These are phyloP conservation scores for Diloba caeruleocephala DNA, from an alignment of 2,888 invertebrate genomes.

Conservation along the genomic window DNA sequence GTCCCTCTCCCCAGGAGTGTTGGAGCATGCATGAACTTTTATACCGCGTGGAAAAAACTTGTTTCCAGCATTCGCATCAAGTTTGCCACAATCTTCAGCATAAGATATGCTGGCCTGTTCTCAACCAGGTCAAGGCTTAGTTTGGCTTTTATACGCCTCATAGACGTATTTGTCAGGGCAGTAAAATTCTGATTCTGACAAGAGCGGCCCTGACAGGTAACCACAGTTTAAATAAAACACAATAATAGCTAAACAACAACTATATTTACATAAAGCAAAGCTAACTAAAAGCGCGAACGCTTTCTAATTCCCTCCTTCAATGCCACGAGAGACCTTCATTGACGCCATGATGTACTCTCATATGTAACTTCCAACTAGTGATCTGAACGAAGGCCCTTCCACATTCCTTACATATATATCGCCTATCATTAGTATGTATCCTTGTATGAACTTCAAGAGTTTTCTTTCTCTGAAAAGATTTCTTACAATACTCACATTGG, in stretches of 20 bases:
- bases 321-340: slow-evolving; percentile 45
- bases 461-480: slow-evolving; percentile 88
- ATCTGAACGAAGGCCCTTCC: slow-evolving; percentile 88
- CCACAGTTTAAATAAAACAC: not conserved
- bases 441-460: slow-evolving; percentile 87
- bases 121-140: too few species aligned
- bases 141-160: too few species aligned
- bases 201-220: too few species aligned
- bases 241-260: slow-evolving; percentile 6
- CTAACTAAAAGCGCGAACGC: too few species aligned
- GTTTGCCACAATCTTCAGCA: too few species aligned
- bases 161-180: too few species aligned
- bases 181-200: too few species aligned
- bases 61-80: too few species aligned
- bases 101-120: too few species aligned
- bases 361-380: slow-evolving; percentile 88
- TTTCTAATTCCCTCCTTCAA: not conserved
- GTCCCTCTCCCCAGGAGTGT: too few species aligned
- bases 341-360: slow-evolving; percentile 84
- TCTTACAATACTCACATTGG: slow-evolving; percentile 88
- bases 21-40: too few species aligned
- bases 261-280: slow-evolving; percentile 4
- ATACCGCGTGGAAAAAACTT: too few species aligned
- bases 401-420: slow-evolving; percentile 83
- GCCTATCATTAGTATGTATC: slow-evolving; percentile 88